These are phyloP conservation scores for Crax fasciolata DNA, from an alignment of 2,797 vertebrate genomes.

Conservation along the genomic window DNA sequence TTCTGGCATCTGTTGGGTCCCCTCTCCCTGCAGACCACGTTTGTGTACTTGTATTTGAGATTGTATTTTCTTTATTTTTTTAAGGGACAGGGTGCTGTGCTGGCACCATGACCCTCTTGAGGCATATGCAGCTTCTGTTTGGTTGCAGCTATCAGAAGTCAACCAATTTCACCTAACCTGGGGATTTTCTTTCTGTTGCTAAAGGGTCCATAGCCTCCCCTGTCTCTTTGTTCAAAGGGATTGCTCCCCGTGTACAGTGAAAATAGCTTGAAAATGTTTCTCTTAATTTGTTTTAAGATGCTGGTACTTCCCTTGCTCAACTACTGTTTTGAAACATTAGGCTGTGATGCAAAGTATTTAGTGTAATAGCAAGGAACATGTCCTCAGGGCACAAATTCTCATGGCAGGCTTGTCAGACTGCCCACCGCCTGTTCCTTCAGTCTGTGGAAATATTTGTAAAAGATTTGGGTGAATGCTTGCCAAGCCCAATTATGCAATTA, in stretches of 20 bases:
- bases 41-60: conserved; percentile 13
- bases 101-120: background rate
- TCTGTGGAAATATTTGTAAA: conserved; percentile 55
- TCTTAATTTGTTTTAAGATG: background rate
- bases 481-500: conserved; percentile 66
- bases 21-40: background rate
- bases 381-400: conserved; percentile 30
- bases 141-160: background rate
- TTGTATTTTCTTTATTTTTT: background rate
- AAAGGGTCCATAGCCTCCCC: background rate
- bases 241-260: background rate
- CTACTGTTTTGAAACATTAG: conserved; percentile 67
- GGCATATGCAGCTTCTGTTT: background rate
- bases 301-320: conserved; percentile 23
- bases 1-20: conserved; percentile 15
- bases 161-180: background rate
- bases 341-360: conserved; percentile 14
- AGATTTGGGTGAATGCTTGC: conserved; percentile 59
- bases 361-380: conserved; percentile 32
- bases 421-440: conserved; percentile 35
- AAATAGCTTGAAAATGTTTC: background rate
- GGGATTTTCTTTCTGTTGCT: background rate
- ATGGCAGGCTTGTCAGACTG: conserved; percentile 22
- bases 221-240: background rate
- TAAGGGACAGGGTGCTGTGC: background rate